A percentile compares a stretch with the other conserved stretches of the same genome.
Conservation (phyloP, 2,888 invertebrate species). For the Phyllotreta cruciferae region DNA sequence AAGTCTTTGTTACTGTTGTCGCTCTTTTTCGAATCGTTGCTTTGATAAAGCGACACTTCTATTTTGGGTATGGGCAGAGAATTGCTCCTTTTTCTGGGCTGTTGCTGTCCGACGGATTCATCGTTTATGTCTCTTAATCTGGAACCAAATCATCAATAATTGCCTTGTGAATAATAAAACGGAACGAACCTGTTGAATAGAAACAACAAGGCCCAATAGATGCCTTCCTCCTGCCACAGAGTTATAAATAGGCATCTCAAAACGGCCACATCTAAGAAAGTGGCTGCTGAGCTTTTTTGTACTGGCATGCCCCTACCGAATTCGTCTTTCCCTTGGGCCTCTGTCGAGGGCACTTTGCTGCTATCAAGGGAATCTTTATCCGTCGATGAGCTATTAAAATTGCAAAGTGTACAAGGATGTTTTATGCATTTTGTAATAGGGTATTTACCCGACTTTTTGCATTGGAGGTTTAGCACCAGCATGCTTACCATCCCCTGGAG, state of each 20-base stretch:
- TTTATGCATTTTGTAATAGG: conserved; percentile 3
- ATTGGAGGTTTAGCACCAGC: conserved; percentile 61
- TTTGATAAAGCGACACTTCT: conserved; percentile 85
- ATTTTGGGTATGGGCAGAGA: conserved; percentile 94
- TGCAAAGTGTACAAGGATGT: conserved; percentile 1
- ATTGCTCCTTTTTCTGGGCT: conserved; percentile 86
- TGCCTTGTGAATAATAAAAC: conserved; percentile 9
- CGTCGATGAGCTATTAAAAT: conserved; percentile 65
- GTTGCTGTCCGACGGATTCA: conserved; percentile 78
- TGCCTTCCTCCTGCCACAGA: conserved; percentile 98
- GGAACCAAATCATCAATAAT: conserved; percentile 16
- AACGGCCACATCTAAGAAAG: conserved; percentile 96
- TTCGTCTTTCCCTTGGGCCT: conserved; percentile 38
- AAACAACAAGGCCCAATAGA: conserved; percentile 95
- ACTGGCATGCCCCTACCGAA: conserved; percentile 21
- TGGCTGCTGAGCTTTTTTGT: conserved; percentile 80
- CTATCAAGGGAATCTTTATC: conserved; percentile 82
- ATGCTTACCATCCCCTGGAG: conserved; percentile 57
- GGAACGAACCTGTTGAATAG: conserved; percentile 77
- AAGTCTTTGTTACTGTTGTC: conserved; percentile 71
- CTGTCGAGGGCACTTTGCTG: conserved; percentile 53
- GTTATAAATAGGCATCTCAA: conserved; percentile 93
- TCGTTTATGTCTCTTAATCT: conserved; percentile 89
- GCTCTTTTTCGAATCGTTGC: conserved; percentile 73
- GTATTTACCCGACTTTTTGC: conserved; percentile 67